A percentile compares a stretch with the other conserved stretches of the same genome.
Conservation (phyloP, 2,797 vertebrate species). For the Cygnus olor region DNA sequence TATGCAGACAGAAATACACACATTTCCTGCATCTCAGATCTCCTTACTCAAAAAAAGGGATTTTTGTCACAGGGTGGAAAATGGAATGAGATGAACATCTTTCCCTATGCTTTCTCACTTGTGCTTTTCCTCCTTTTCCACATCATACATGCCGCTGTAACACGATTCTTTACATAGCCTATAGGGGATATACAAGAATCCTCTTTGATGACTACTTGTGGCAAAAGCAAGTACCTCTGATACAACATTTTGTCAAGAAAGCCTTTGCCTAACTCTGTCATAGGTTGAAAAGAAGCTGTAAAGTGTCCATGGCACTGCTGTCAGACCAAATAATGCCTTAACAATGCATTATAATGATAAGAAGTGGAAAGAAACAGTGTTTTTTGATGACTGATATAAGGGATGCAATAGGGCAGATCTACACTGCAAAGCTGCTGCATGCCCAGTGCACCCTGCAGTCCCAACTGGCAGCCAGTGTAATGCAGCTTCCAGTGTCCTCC, state of each 20-base stretch:
- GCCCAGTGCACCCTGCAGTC: neutral
- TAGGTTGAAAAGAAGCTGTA: neutral
- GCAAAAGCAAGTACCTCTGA: neutral
- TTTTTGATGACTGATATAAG: neutral
- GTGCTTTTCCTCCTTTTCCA: neutral
- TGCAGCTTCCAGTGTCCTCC: neutral
- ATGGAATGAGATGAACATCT: neutral
- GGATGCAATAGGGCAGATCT: neutral
- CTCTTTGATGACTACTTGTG: neutral
- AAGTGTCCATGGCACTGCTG: neutral
- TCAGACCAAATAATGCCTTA: neutral
- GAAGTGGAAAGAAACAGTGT: neutral
- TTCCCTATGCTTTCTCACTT: neutral
- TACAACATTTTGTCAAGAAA: neutral
- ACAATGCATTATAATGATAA: neutral
- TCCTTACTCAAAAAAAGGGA: neutral
- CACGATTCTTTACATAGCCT: neutral
- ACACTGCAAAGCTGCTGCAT: neutral
- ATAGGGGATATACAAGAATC: neutral
- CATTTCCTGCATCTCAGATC: neutral
- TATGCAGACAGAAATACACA: neutral
- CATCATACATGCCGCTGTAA: neutral
- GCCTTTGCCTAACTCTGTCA: neutral
- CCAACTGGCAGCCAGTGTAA: fast-evolving
- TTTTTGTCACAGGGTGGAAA: neutral